These are phyloP conservation scores for Drosophila cardini DNA, from an alignment of 1,140 invertebrate species.

Conservation along the genomic window DNA sequence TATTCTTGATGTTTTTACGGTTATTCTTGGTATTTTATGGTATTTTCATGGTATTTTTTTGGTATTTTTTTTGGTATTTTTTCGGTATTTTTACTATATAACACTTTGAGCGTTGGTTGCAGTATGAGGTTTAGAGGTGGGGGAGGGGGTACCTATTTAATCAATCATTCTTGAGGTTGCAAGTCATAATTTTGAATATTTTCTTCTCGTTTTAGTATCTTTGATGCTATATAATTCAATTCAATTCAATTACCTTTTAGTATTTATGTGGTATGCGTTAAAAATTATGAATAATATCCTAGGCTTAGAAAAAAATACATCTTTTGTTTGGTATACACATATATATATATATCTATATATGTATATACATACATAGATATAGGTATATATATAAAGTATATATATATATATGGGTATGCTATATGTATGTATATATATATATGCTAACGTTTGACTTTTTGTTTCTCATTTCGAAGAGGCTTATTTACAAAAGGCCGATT, in stretches of 20 bases:
- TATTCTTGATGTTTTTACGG: too few species aligned
- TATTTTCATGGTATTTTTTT: too few species aligned
- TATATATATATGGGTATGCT: conserved; percentile 14
- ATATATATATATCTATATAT: conserved; percentile 25
- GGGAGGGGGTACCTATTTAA: neutral
- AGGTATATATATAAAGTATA: conserved; percentile 5
- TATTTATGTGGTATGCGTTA: conserved; percentile 24
- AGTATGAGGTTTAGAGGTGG: neutral
- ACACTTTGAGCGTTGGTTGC: too few species aligned
- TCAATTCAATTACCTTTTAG: conserved; percentile 33
- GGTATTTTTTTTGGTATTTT: too few species aligned
- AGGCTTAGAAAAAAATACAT: conserved; percentile 50
- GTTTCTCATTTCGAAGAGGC: conserved; percentile 76
- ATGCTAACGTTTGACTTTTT: conserved; percentile 77
- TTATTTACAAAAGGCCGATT: conserved; percentile 82
- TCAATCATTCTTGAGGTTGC: conserved; percentile 26
- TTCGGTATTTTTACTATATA: too few species aligned
- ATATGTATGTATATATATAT: conserved; percentile 16
- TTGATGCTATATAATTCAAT: conserved; percentile 22
- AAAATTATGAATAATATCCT: conserved; percentile 40
- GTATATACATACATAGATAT: conserved; percentile 19
- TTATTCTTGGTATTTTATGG: too few species aligned
- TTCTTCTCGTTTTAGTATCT: neutral
- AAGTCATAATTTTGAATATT: conserved; percentile 7
- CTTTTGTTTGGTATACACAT: neutral